Evolutionary conservation across 2,888 invertebrate species (phyloP).

Genomic region (Morpho deidamia): DNA sequence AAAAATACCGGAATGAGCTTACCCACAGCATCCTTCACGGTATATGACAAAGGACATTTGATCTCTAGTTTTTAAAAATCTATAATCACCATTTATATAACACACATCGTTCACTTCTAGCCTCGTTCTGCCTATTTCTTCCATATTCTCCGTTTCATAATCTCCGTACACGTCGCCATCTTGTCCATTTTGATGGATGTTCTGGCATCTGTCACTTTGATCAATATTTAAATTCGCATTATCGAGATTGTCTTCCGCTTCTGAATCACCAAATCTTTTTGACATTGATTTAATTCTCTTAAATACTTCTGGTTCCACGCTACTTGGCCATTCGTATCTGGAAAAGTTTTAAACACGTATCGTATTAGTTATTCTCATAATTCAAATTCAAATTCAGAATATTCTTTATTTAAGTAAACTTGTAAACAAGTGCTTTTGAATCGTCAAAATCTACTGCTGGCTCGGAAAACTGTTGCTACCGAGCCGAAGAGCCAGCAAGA

Average conservation of each 20-base stretch:
- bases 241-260: conserved; percentile 31
- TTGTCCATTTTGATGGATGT: conserved; percentile 25
- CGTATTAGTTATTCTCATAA: no score
- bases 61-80: not conserved
- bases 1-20: no score
- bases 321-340: conserved; percentile 88
- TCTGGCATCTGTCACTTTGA: conserved; percentile 31
- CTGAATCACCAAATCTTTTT: conserved; percentile 39
- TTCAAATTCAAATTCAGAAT: no score
- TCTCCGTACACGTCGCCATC: conserved; percentile 35
- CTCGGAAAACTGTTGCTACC: no score
- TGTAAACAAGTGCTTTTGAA: no score
- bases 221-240: conserved; percentile 23
- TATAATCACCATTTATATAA: conserved; percentile 93
- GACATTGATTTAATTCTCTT: conserved; percentile 48
- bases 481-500: no score
- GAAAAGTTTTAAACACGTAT: conserved; percentile 15
- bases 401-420: no score
- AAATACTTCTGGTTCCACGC: conserved; percentile 56
- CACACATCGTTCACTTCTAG: conserved; percentile 88
- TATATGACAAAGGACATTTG: no score
- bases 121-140: conserved; percentile 81
- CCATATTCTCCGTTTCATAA: conserved; percentile 74
- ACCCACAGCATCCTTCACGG: no score
- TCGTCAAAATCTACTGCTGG: no score